Conservation (phyloP, 2,113 vertebrate species). For the Coregonus clupeaformis region DNA sequence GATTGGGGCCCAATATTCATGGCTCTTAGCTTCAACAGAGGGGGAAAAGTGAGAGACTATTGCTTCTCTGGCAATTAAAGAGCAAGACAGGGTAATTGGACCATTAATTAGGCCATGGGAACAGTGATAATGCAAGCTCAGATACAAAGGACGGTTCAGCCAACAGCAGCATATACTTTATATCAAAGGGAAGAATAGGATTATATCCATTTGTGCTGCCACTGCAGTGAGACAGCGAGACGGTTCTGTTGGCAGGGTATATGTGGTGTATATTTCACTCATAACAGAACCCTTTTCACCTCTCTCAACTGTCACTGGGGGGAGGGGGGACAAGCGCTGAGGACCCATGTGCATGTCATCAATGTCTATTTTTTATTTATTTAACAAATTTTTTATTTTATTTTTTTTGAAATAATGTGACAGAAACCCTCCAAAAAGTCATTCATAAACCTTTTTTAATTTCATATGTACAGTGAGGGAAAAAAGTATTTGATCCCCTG, state of each 20-base stretch:
- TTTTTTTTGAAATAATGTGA: no score
- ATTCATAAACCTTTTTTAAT: no score
- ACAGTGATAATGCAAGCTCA: slow-evolving; percentile 26
- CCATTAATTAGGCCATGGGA: slow-evolving; percentile 52
- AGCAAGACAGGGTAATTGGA: slow-evolving; percentile 52
- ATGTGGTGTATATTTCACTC: slow-evolving; percentile 42
- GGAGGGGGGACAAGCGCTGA: no score
- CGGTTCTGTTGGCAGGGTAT: slow-evolving; percentile 28
- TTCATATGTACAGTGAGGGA: no score
- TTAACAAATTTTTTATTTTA: no score
- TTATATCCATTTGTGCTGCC: slow-evolving; percentile 32
- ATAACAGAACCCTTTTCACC: slow-evolving; percentile 29
- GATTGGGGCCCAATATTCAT: slow-evolving; percentile 36
- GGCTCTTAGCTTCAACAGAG: slow-evolving; percentile 28
- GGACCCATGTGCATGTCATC: no score
- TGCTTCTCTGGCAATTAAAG: slow-evolving; percentile 60
- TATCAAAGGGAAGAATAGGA: slow-evolving; percentile 15
- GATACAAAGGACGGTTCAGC: slow-evolving; percentile 16
- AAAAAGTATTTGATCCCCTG: no score
- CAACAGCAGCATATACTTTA: slow-evolving; percentile 23
- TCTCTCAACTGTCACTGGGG: no score
- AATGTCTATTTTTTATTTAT: no score
- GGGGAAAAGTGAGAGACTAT: slow-evolving; percentile 28
- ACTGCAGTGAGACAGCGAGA: slow-evolving; percentile 13
- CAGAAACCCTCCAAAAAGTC: no score